Evolutionary conservation across 2,797 vertebrate genomes (phyloP).

Genomic region (Cossypha dichroa): DNA sequence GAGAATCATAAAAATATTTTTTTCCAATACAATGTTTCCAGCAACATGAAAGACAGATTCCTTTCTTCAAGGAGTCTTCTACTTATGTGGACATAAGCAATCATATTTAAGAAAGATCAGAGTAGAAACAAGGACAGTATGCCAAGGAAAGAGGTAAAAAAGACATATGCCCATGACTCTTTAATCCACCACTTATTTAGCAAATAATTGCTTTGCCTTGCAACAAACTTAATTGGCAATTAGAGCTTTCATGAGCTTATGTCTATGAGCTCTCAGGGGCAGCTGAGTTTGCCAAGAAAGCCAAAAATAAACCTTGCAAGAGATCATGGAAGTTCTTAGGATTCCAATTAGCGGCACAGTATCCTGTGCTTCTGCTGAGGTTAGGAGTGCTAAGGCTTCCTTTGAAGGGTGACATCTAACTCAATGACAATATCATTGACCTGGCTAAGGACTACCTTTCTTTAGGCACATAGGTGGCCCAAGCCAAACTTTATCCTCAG

Average conservation of each 20-base stretch:
- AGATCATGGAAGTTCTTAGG: neutral
- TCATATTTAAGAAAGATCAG: neutral
- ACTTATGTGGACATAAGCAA: neutral
- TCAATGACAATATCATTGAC: neutral
- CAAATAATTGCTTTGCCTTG: slow-evolving; percentile 11
- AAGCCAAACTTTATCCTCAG: neutral
- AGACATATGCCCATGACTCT: neutral
- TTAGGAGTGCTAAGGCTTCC: neutral
- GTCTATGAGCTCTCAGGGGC: neutral
- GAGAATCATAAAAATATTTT: neutral
- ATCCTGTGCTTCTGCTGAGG: neutral
- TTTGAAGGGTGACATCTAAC: neutral
- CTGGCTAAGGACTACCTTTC: neutral
- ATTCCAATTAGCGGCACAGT: neutral
- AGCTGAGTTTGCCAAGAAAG: slow-evolving; percentile 17
- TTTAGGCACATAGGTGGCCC: neutral
- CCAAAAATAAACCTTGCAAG: slow-evolving; percentile 5
- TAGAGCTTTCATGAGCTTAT: neutral
- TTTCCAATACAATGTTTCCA: neutral
- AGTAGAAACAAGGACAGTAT: neutral
- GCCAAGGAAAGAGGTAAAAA: neutral
- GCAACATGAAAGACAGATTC: neutral
- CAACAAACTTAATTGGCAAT: slow-evolving; percentile 19
- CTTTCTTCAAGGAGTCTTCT: neutral
- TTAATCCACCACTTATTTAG: neutral